These are phyloP conservation scores for Brachionus paranguensis DNA, from an alignment of 1,140 invertebrate species.

Conservation along the genomic window DNA sequence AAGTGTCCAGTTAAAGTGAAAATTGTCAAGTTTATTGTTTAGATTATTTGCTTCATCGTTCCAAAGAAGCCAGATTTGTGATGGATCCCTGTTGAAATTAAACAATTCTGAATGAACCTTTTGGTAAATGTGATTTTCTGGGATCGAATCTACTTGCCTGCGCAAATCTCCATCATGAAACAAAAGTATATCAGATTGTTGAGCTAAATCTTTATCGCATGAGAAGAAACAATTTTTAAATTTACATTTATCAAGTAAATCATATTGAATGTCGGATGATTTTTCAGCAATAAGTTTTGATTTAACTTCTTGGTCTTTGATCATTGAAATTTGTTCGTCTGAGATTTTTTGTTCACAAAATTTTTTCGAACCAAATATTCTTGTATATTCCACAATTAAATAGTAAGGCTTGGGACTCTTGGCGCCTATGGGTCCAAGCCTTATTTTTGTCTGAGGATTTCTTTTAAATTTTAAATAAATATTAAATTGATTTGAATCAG, in stretches of 20 bases:
- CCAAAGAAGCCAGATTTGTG: conserved; percentile 24
- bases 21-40: background rate
- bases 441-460: background rate
- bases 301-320: background rate
- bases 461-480: background rate
- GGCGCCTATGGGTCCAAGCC: background rate
- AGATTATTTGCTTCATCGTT: conserved; percentile 23
- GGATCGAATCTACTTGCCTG: background rate
- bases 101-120: background rate
- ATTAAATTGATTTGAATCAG: background rate
- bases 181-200: background rate
- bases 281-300: background rate
- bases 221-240: conserved; percentile 38
- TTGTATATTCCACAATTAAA: conserved; percentile 11
- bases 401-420: background rate
- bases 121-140: background rate
- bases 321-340: background rate
- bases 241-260: background rate
- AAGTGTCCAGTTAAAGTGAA: conserved; percentile 12
- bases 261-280: background rate
- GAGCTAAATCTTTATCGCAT: background rate
- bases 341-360: background rate
- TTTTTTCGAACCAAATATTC: background rate
- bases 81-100: background rate
- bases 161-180: conserved; percentile 1